phyloP scores from a whole-genome alignment of 2,113 vertebrate species.

The Prionailurus bengalensis region DNA sequence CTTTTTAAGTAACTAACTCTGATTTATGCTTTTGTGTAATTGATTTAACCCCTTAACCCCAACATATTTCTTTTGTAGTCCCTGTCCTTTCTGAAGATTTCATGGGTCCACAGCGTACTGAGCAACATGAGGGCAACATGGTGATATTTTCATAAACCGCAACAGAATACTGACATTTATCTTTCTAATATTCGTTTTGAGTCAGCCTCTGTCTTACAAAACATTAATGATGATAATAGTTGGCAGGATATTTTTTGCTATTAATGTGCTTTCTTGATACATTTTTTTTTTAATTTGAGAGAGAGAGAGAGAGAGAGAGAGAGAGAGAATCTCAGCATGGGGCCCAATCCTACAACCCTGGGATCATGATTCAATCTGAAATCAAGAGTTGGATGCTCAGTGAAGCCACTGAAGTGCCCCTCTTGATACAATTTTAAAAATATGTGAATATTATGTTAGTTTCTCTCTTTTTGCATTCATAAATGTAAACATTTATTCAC shows the following conservation, averaged over 20 bases:
- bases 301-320: too few species aligned
- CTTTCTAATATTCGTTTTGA: neutral
- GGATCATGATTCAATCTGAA: too few species aligned
- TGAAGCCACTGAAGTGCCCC: too few species aligned
- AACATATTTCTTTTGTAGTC: neutral
- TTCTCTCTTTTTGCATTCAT: neutral
- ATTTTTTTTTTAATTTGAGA: neutral
- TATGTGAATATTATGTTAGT: neutral
- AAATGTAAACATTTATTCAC: neutral
- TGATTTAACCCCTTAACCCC: neutral
- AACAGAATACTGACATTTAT: neutral
- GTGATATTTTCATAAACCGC: neutral
- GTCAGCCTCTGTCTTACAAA: neutral
- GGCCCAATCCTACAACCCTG: too few species aligned
- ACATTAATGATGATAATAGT: neutral
- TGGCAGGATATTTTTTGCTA: neutral
- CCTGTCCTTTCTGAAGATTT: neutral
- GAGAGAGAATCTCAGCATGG: too few species aligned
- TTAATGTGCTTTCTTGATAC: neutral
- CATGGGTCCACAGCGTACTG: neutral
- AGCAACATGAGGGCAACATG: neutral
- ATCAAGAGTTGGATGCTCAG: too few species aligned
- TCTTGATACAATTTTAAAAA: neutral
- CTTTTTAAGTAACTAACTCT: neutral
- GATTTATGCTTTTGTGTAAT: neutral